Conservation (phyloP, 2,113 vertebrate genomes). For the Onychorhynchus coronatus region DNA sequence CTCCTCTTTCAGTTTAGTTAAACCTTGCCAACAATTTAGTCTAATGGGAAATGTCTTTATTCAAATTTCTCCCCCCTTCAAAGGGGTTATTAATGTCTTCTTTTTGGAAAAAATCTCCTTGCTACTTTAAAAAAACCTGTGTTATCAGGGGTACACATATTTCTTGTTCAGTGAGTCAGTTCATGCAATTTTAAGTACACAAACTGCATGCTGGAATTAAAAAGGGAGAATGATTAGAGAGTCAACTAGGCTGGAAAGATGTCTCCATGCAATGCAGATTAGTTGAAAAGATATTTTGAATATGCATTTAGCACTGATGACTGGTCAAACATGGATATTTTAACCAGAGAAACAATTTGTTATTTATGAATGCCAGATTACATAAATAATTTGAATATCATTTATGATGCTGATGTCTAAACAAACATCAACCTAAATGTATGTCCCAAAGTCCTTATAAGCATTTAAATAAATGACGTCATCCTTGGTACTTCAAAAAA, state of each 20-base stretch:
- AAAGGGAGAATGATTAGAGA: neutral
- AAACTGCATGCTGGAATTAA: neutral
- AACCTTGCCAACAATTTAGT: neutral
- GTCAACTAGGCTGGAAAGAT: neutral
- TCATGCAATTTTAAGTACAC: neutral
- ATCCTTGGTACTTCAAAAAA: neutral
- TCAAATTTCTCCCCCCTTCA: neutral
- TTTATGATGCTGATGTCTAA: neutral
- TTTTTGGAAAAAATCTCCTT: neutral
- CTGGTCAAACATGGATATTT: neutral
- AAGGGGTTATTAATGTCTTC: neutral
- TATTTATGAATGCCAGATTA: constrained; percentile 5
- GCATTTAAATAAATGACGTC: neutral
- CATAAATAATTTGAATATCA: neutral
- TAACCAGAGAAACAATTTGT: neutral
- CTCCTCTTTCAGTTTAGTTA: neutral
- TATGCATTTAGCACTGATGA: neutral
- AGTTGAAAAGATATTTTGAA: neutral
- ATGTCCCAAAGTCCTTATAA: neutral
- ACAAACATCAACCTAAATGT: neutral
- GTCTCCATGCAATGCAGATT: neutral
- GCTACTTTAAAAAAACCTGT: neutral
- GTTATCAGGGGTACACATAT: neutral
- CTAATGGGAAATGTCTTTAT: neutral
- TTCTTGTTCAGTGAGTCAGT: neutral